Percentiles rank a stretch among this genome's conserved stretches.
phyloP scores from a whole-genome alignment of 2,797 vertebrate species.

The Hypotaenidia okinawae region DNA sequence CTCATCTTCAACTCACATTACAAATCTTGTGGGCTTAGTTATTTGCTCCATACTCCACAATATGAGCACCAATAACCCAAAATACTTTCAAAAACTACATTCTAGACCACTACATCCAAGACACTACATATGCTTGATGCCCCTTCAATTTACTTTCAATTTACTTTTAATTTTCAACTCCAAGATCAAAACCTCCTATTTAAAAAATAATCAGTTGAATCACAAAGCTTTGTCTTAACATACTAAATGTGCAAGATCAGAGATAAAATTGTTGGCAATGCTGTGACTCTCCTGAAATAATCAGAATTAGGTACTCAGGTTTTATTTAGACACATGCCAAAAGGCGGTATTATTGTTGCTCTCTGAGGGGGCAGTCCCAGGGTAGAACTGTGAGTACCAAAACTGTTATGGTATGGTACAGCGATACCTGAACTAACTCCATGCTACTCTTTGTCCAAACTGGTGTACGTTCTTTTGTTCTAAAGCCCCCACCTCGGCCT shows the following conservation, averaged over 20 bases:
- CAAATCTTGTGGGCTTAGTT: not conserved
- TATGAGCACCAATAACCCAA: not conserved
- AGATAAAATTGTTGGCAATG: conserved; percentile 44
- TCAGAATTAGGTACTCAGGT: not conserved
- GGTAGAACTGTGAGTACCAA: not conserved
- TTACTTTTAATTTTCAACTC: conserved; percentile 48
- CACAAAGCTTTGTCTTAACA: conserved; percentile 41
- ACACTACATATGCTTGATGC: not conserved
- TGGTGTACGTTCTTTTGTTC: not conserved
- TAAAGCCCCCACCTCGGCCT: not conserved
- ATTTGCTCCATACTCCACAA: not conserved
- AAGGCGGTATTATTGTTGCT: not conserved
- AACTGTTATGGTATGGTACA: not conserved
- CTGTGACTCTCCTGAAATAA: conserved; percentile 8
- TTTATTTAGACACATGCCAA: not conserved
- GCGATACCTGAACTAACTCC: not conserved
- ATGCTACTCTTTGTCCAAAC: not conserved
- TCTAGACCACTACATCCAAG: not conserved
- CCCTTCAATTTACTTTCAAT: conserved; percentile 45
- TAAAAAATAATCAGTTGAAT: conserved; percentile 52
- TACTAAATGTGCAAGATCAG: conserved; percentile 44
- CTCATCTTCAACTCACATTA: not conserved
- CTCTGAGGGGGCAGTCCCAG: not conserved
- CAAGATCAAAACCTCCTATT: conserved; percentile 47
- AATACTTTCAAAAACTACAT: conserved; percentile 12